Percentiles rank a stretch among this genome's conserved stretches.
phyloP scores from a whole-genome alignment of 2,888 invertebrate species.

The Ypsolopha sequella region DNA sequence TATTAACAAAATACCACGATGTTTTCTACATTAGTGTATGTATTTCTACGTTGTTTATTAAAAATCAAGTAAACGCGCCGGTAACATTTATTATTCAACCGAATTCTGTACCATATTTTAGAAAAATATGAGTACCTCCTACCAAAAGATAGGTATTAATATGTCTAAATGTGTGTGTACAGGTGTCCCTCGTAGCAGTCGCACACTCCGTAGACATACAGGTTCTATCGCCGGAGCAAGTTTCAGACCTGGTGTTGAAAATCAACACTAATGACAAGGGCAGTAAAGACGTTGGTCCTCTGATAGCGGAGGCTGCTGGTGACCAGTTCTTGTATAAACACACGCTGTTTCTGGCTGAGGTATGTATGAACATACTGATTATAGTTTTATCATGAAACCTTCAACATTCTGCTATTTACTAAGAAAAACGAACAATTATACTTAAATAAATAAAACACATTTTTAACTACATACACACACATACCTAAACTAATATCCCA shows the following conservation, averaged over 20 bases:
- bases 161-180: constrained; percentile 9
- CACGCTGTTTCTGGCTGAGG: constrained; percentile 48
- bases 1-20: too few relatives aligned
- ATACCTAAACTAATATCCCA: too few relatives aligned
- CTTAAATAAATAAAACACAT: too few relatives aligned
- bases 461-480: too few relatives aligned
- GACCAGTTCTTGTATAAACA: constrained; percentile 41
- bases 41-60: too few relatives aligned
- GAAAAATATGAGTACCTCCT: constrained; percentile 26
- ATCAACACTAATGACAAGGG: constrained; percentile 26
- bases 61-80: too few relatives aligned
- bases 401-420: neutral
- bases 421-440: too few relatives aligned
- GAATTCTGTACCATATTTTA: neutral
- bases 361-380: constrained; percentile 12
- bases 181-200: constrained; percentile 65
- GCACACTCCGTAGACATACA: constrained; percentile 67
- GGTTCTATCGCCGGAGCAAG: constrained; percentile 54
- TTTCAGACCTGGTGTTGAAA: constrained; percentile 51
- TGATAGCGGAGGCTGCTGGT: constrained; percentile 14
- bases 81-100: too few relatives aligned
- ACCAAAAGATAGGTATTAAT: constrained; percentile 15
- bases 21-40: too few relatives aligned
- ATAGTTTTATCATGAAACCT: too few relatives aligned
- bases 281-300: constrained; percentile 12